Evolutionary conservation across 2,797 vertebrate species (phyloP).

Genomic region (Sebastes flavidus): DNA sequence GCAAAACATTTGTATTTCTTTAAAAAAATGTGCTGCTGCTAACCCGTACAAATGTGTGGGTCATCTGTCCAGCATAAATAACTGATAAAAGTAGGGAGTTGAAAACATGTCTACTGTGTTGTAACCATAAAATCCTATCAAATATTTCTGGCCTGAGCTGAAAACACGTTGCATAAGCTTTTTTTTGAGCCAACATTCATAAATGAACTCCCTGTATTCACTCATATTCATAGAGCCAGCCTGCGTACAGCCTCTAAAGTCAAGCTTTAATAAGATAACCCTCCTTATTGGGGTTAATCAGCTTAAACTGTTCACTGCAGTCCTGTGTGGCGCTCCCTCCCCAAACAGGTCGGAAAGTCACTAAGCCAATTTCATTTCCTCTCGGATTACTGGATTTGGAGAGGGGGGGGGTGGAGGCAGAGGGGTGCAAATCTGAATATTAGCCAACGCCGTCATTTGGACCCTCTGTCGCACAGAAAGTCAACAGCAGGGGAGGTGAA

Average conservation of each 20-base stretch:
- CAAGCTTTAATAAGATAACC: conserved; percentile 59
- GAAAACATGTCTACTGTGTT: neutral
- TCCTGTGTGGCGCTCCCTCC: conserved; percentile 31
- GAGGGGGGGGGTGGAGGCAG: neutral
- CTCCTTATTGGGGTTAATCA: conserved; percentile 65
- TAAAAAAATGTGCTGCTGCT: neutral
- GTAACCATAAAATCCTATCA: neutral
- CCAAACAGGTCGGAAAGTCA: conserved; percentile 53
- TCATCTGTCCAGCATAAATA: neutral
- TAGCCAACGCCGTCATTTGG: neutral
- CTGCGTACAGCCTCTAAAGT: conserved; percentile 5
- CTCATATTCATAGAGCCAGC: conserved; percentile 9
- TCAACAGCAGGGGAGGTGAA: neutral
- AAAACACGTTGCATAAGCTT: conserved; percentile 21
- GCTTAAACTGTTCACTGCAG: conserved; percentile 56
- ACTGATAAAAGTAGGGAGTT: neutral
- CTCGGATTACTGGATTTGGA: conserved; percentile 57
- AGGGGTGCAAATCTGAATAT: conserved; percentile 9
- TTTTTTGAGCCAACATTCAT: neutral
- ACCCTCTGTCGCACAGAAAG: neutral
- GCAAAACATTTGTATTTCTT: neutral
- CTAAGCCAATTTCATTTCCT: conserved; percentile 74
- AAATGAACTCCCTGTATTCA: conserved; percentile 6
- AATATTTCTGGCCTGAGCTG: neutral
- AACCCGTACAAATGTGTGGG: neutral